These are phyloP conservation scores for Leptatherina wallacei DNA, from an alignment of 2,797 vertebrate genomes.

Conservation along the genomic window DNA sequence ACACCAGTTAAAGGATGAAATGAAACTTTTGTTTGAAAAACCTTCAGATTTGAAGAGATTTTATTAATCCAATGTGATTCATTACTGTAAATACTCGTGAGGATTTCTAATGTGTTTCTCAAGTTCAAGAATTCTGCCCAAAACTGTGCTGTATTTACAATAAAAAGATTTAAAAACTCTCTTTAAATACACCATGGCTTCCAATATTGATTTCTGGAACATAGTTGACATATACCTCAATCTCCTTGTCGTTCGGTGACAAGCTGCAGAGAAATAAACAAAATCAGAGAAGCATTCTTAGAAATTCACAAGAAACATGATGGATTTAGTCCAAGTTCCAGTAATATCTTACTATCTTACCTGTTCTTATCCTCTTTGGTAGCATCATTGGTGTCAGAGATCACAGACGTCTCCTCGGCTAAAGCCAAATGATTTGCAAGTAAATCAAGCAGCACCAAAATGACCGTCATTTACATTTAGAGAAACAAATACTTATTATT, in stretches of 20 bases:
- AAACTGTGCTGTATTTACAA: not conserved
- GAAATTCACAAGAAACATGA: not conserved
- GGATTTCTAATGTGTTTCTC: too few relatives aligned
- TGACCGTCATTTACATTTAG: not conserved
- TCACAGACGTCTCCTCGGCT: slow-evolving; percentile 62
- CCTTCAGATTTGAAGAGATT: too few relatives aligned
- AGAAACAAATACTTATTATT: not conserved
- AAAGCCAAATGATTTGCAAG: slow-evolving; percentile 6
- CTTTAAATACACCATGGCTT: not conserved
- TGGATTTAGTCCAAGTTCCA: not conserved
- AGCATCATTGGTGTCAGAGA: slow-evolving; percentile 57
- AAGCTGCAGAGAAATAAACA: slow-evolving; percentile 77
- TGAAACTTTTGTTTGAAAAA: too few relatives aligned
- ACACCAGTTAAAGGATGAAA: too few relatives aligned
- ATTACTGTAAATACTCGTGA: too few relatives aligned
- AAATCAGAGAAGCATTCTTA: not conserved
- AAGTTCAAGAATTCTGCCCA: too few relatives aligned
- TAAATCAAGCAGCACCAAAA: not conserved
- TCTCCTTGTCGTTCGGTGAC: slow-evolving; percentile 89
- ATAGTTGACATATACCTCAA: slow-evolving; percentile 86
- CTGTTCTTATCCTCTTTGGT: slow-evolving; percentile 70
- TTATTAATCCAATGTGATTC: too few relatives aligned
- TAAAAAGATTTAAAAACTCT: not conserved
- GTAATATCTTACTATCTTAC: slow-evolving; percentile 37
- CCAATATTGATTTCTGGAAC: not conserved